Conservation (phyloP, 2,797 vertebrate species). For the Pangasius larnaudii region DNA sequence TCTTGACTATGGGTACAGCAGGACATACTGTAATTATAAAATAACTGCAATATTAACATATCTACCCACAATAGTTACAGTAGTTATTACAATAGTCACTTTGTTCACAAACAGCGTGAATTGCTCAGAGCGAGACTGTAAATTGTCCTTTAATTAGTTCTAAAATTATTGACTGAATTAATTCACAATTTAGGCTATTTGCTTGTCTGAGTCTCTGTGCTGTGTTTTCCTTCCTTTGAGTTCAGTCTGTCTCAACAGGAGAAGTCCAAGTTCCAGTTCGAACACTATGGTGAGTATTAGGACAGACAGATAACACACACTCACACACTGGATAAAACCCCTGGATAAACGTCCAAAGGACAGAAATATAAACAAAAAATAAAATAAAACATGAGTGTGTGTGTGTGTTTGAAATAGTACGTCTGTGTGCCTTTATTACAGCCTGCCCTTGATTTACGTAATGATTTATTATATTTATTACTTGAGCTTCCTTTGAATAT, state of each 20-base stretch:
- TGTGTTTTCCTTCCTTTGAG: conserved; percentile 41
- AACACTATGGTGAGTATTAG: conserved; percentile 26
- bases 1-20: conserved; percentile 64
- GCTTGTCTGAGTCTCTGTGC: conserved; percentile 43
- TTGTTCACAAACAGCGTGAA: conserved; percentile 68
- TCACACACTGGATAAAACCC: neutral
- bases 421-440: conserved; percentile 13
- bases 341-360: conserved; percentile 20
- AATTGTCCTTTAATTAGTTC: conserved; percentile 65
- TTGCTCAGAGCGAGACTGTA: conserved; percentile 69
- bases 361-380: conserved; percentile 15
- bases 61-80: conserved; percentile 73
- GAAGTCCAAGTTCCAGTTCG: conserved; percentile 48
- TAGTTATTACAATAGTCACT: conserved; percentile 68
- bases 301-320: neutral
- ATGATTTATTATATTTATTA: conserved; percentile 7
- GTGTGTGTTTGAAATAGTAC: neutral
- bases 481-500: neutral
- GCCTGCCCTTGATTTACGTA: neutral
- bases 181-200: conserved; percentile 61
- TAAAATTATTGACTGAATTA: conserved; percentile 67
- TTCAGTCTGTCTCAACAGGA: conserved; percentile 23
- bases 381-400: conserved; percentile 14
- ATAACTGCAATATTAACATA: conserved; percentile 72
- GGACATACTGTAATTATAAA: conserved; percentile 72